These are phyloP conservation scores for Pocota personata DNA, from an alignment of 2,888 invertebrate species.

Conservation along the genomic window DNA sequence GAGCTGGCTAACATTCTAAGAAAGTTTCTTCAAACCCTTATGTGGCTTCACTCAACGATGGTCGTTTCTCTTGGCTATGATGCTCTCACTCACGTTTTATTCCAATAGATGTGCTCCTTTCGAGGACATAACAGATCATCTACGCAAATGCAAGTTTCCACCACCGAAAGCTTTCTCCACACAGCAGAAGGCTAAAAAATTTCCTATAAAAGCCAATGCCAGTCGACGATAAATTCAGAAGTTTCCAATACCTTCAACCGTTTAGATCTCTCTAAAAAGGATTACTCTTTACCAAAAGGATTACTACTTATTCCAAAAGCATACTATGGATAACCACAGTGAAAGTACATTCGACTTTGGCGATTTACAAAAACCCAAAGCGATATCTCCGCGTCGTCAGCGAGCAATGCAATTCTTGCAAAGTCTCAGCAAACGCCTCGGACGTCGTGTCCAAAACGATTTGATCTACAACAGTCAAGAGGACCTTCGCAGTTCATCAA, in stretches of 20 bases:
- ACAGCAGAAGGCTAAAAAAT: constrained; percentile 13
- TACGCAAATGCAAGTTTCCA: constrained; percentile 54
- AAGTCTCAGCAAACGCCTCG: constrained; percentile 65
- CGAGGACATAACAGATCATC: constrained; percentile 29
- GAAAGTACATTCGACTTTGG: constrained; percentile 59
- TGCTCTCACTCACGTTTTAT: constrained; percentile 61
- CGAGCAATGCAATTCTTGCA: constrained; percentile 71
- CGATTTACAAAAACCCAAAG: constrained; percentile 58
- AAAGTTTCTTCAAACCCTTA: neutral
- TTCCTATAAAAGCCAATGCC: constrained; percentile 61
- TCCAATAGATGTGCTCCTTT: neutral
- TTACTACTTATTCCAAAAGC: neutral
- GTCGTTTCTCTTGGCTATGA: constrained; percentile 26
- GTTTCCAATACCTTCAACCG: constrained; percentile 40
- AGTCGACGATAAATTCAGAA: constrained; percentile 52
- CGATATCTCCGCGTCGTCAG: constrained; percentile 70
- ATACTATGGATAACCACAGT: constrained; percentile 62
- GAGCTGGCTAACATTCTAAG: neutral
- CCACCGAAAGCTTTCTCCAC: constrained; percentile 31
- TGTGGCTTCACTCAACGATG: constrained; percentile 21
- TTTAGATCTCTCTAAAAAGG: constrained; percentile 51
- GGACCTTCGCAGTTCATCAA: constrained; percentile 83
- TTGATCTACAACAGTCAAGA: constrained; percentile 83
- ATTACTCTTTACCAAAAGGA: constrained; percentile 25
- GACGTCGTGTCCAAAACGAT: constrained; percentile 66